Evolutionary conservation across 2,888 invertebrate species (phyloP), one percentile per base, ranked within the genome.

Genomic region (Podabrus alpinus): DNA sequence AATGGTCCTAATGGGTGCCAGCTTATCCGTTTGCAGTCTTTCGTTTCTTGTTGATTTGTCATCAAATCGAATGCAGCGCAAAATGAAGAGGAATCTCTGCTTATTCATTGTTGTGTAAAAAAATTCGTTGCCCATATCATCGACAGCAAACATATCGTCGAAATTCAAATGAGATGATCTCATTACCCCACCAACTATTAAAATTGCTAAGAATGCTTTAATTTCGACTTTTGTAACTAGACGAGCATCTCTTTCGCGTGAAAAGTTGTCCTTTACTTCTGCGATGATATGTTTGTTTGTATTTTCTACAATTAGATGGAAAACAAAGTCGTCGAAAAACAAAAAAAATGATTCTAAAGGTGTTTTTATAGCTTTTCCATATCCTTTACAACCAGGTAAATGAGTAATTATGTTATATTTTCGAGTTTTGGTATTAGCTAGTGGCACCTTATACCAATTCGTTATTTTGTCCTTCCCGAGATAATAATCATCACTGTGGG

Each of bases 111-210:
- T 75, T 9, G 79, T 72, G 13, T 75, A 62, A 77, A 80, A 81
- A 67, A 69, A 74, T 71, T 82, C 79, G 24, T 79, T 64, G 13
- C 79, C 78, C 59, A 67, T 64, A 15, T 79, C 77, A 62, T 80
- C 75, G 59, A 24, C 71, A 16, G 72, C 77, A 78, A 77, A 81
- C 29, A 80, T 69, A 62, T 80, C 78, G 64, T 78, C 70, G 21
- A 77, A 75, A 68, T 25, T 74, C 21, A 72, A 72, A 60, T 75
- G 64, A 73, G 76, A 76, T 1, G 78, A 16, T 80, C 77, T 74
- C n/a, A 78, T 73, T 13, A 77, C 77, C 68, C 80, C 81, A 66
- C 80, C 74, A 59, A 80, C 71, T 67, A 80, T 80, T 25, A 83
- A 71, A 60, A 81, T 69, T 15, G 80, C 79, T 76, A 81, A 79